Conservation (phyloP, 2,888 invertebrate species). For the Hyppa rectilinea region DNA sequence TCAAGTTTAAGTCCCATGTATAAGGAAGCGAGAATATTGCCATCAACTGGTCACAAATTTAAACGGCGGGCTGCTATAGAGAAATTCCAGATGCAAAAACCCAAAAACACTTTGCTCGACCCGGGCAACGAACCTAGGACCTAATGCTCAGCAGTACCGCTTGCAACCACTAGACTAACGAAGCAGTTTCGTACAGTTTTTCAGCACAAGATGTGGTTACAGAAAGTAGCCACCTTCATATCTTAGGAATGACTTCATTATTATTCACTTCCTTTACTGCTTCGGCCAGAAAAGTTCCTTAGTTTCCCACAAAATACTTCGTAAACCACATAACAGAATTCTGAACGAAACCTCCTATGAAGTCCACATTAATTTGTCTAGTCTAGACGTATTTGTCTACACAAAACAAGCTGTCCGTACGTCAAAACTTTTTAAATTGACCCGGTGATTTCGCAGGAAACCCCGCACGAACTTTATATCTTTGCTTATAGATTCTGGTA, state of each 20-base stretch:
- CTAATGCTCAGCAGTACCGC: too few relatives aligned
- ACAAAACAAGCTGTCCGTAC: slow-evolving; percentile 37
- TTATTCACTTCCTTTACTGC: slow-evolving; percentile 4
- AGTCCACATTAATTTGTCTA: slow-evolving; percentile 43
- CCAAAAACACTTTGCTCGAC: too few relatives aligned
- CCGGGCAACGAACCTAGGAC: too few relatives aligned
- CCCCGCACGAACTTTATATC: slow-evolving; percentile 46
- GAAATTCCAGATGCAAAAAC: too few relatives aligned
- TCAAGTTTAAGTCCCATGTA: too few relatives aligned
- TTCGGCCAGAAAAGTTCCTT: slow-evolving; percentile 24
- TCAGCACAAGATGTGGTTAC: neutral
- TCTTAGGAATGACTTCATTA: neutral
- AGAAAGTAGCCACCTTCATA: neutral
- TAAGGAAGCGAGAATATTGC: too few relatives aligned
- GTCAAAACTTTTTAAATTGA: slow-evolving; percentile 64
- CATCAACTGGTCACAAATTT: too few relatives aligned
- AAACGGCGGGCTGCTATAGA: too few relatives aligned
- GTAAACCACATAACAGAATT: slow-evolving; percentile 27
- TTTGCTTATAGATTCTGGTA: slow-evolving; percentile 43
- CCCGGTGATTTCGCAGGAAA: slow-evolving; percentile 50
- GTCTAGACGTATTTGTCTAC: slow-evolving; percentile 50
- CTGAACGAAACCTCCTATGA: slow-evolving; percentile 30
- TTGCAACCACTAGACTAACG: too few relatives aligned
- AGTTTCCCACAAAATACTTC: slow-evolving; percentile 26
- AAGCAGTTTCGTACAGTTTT: too few relatives aligned